Evolutionary conservation across 1,140 invertebrate genomes (phyloP), one percentile per base, ranked within the genome.

Genomic region (Pogonomyrmex californicus): DNA sequence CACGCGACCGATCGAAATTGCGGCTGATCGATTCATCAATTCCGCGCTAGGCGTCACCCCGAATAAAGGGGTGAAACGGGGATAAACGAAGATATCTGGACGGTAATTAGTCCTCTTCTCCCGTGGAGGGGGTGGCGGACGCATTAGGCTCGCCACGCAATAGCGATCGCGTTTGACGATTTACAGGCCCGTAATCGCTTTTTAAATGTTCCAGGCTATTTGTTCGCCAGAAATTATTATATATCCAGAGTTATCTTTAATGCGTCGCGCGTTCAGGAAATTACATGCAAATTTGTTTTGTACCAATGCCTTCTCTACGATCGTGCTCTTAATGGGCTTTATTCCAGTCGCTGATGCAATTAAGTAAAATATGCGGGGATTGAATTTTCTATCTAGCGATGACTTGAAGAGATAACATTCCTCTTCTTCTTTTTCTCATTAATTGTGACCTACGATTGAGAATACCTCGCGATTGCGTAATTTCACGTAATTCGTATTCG

Each of bases 221-320:
- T 38, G 54, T 36, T 33, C 14, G 78, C 1, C 65, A 30, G 23
- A 12, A 47, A 68, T 68, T 68, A 49, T 68, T 47, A 23, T 23
- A 23, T 23, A 49, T 68, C 23, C 41, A 49, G 33, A 4, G 47
- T 75, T 83, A 83, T 83, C 54, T 7, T 49, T 75, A 82, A 82
- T 82, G 30, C 66, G 51, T 65, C 36, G 79, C 79, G 79, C 79
- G 54, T 73, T 83, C 41, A 54, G 54, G 23, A 83, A 73, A 83
- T 83, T 73, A 73, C 41, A 49, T 60, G 54, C 79, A 75, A 75
- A 83, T 83, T 23, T 73, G 56, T 73, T 49, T 73, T 49, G 33
- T 75, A 75, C 41, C 2, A 17, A 14, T 60, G 10, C n/a, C 44
- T 71, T 56, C 44, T 30, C 33, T 44, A 58, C 41, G 33, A 75